Evolutionary conservation across 2,113 vertebrate genomes (phyloP), one percentile per base, ranked within the genome.

Genomic region (Dasypus novemcinctus): DNA sequence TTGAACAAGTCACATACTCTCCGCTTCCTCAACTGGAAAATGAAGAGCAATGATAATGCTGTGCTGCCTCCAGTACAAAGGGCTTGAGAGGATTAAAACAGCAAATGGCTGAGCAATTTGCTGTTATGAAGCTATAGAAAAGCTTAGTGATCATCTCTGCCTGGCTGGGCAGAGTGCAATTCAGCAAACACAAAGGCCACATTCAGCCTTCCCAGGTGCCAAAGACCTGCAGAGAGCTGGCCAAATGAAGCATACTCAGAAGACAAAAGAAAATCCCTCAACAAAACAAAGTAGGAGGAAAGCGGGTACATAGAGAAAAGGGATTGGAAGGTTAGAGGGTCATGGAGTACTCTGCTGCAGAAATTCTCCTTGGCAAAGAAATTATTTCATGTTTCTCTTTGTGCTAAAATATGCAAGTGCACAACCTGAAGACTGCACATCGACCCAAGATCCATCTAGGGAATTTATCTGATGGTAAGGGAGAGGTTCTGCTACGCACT

Each of bases 241-340:
- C 25, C 94, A 94, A 96, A 89, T 89, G 93, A 96, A 93, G 86
- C 91, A 96, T 84, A 95, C 93, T 57, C 54, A 25, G 9, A 87
- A 91, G 57, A 96, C 95, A 97, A 97, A 97, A 92, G 96, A 80
- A 96, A 96, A 93, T 83, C 93, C 74, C 57, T 87, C 88, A 59
- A 96, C 96, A 85, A 94, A 96, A 95, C 61, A 49, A 94, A 93
- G 88, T 72, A 46, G 86, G 83, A 80, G 87, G 92, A 79, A 89
- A 91, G 85, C 71, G 71, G 33, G n/a, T 18, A n/a, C 54, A 31
- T 0, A 79, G 89, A 95, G 78, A 29, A 86, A 90, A 81, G 36
- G 81, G 86, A 29, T 5, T n/a, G 76, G 49, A 68, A 74, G 91
- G 95, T 84, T 36, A 88, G 27, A 66, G 61, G 68, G 93, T 82